Evolutionary conservation across 2,888 invertebrate genomes (phyloP), one percentile per base, ranked within the genome.

Genomic region (Nebria brevicollis): DNA sequence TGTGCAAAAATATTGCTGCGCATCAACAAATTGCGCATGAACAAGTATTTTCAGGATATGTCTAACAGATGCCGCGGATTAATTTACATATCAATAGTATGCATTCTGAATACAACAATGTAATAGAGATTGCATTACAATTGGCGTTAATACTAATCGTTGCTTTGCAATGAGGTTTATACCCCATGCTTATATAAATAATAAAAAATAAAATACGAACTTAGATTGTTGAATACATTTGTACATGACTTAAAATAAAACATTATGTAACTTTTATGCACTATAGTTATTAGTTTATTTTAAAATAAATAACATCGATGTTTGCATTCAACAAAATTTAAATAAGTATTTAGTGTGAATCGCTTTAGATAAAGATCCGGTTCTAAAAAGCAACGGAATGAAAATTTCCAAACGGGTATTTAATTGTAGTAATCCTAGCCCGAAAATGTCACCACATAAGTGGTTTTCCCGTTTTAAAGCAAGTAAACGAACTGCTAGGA

Each of bases 381-480:
- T 7, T 54, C 54, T 54, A 54, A 54, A 54, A 3, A 54, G 54
- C 54, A 54, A 66, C 66, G 74, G 66, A 73, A 79, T 42, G 74
- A 66, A 79, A 79, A 79, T 74, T 73, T 68, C 41, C 73, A 73
- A 79, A 79, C 79, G 79, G 43, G 68, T 66, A 79, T 79, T 79
- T 79, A 79, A 79, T 75, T 79, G 74, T 74, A 66, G 66, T 79
- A 79, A 79, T 79, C 79, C 73, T 65, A 34, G 26, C 43, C 65
- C 72, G 73, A 72, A 74, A 66, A 20, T 54, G 42, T 66, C 42
- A 73, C 78, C 78, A 78, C 74, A 78, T 74, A 78, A 78, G 41
- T 42, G 78, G 10, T 42, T 54, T 54, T 66, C 72, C 20, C 42
- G 6, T 77, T 20, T 20, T 34, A 77, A 77, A 72, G 26, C 54